These are phyloP conservation scores for Steromphala cineraria DNA, from an alignment of 2,888 invertebrate species.

Conservation along the genomic window DNA sequence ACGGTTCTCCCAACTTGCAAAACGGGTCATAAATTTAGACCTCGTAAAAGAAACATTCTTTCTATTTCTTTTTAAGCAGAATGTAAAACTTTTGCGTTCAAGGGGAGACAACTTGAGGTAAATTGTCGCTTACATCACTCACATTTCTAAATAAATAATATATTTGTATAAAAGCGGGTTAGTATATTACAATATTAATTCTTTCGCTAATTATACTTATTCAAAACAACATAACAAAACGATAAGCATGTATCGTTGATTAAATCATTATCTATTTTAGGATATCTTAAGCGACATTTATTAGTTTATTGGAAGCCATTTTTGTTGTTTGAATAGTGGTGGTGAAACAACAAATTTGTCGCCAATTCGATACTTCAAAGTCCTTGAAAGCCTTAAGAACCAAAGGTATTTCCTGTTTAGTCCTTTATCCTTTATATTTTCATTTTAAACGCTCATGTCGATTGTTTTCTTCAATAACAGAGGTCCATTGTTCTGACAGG, in stretches of 20 bases:
- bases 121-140: conserved; percentile 1
- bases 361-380: background rate
- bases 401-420: background rate
- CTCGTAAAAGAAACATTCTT: too few relatives aligned
- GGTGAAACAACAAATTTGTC: background rate
- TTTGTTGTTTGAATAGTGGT: conserved; percentile 13
- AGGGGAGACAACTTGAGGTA: background rate
- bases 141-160: background rate
- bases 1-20: too few relatives aligned
- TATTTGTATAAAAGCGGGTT: too few relatives aligned
- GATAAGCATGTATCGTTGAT: background rate
- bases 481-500: too few relatives aligned
- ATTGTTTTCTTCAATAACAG: too few relatives aligned
- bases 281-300: background rate
- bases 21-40: too few relatives aligned
- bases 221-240: background rate
- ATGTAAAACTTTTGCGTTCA: background rate
- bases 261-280: background rate
- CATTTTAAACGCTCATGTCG: background rate
- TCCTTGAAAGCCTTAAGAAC: background rate
- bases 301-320: conserved; percentile 4
- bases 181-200: too few relatives aligned
- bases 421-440: background rate
- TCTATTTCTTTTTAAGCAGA: too few relatives aligned
- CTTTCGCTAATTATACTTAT: background rate